These are phyloP conservation scores for Virgularia gustaviana DNA, from an alignment of 92 coral and sea anemone species.

Conservation along the genomic window DNA sequence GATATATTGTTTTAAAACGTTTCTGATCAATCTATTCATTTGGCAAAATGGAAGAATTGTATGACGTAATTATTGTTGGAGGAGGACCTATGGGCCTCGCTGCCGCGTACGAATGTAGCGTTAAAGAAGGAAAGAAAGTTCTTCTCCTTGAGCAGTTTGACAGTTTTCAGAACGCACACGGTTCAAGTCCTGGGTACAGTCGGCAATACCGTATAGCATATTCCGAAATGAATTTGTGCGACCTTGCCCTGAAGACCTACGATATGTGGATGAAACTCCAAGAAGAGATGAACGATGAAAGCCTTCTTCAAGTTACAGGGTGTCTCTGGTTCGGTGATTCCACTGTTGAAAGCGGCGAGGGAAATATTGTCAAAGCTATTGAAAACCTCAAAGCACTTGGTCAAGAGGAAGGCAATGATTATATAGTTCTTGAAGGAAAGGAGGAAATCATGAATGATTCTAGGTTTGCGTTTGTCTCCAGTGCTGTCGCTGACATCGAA, in stretches of 20 bases:
- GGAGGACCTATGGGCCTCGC: constrained; percentile 48
- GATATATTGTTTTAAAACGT: too few species aligned
- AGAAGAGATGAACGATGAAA: constrained; percentile 36
- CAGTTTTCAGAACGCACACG: constrained; percentile 35
- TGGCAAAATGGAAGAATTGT: constrained; percentile 4
- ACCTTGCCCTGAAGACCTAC: constrained; percentile 37
- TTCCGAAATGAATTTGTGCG: constrained; percentile 44
- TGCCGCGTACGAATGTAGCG: constrained; percentile 44
- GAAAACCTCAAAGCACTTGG: constrained; percentile 33
- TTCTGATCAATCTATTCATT: neutral
- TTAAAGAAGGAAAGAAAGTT: constrained; percentile 39
- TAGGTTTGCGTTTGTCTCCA: constrained; percentile 38
- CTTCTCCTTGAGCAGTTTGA: constrained; percentile 40
- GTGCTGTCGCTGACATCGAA: constrained; percentile 31
- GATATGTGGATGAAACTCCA: constrained; percentile 36
- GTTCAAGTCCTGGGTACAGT: constrained; percentile 50
- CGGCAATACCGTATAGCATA: constrained; percentile 50
- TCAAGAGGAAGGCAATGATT: neutral
- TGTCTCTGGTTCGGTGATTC: constrained; percentile 54
- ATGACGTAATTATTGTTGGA: constrained; percentile 47
- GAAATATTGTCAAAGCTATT: constrained; percentile 42
- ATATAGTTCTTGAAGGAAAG: constrained; percentile 37
- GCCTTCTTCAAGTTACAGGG: constrained; percentile 48
- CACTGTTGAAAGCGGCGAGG: constrained; percentile 45
- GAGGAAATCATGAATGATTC: constrained; percentile 33